Conservation (phyloP, 2,113 vertebrate genomes). For the Amia ocellicauda region DNA sequence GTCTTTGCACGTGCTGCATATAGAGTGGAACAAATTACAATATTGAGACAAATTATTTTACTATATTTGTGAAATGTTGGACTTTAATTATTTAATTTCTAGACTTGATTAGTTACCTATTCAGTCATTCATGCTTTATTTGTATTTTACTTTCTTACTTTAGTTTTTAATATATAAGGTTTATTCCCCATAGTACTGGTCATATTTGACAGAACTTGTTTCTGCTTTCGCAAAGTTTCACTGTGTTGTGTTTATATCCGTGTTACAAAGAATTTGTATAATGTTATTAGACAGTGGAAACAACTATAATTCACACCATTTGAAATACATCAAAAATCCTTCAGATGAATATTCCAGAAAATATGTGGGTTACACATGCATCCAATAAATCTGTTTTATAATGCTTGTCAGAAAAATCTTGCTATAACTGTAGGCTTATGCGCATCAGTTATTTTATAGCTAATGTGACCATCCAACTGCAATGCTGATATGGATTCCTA, state of each 20-base stretch:
- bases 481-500: slow-evolving; percentile 8
- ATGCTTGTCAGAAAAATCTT: slow-evolving; percentile 71
- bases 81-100: no score
- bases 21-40: no score
- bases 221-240: slow-evolving; percentile 36
- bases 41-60: no score
- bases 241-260: slow-evolving; percentile 47
- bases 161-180: no score
- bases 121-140: no score
- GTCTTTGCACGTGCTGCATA: no score
- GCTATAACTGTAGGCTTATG: slow-evolving; percentile 53
- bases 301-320: slow-evolving; percentile 43
- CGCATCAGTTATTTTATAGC: slow-evolving; percentile 50
- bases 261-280: slow-evolving; percentile 60
- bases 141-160: no score
- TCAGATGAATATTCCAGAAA: slow-evolving; percentile 55
- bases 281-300: slow-evolving; percentile 40
- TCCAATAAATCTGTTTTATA: slow-evolving; percentile 68
- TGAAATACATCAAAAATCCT: slow-evolving; percentile 48
- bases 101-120: no score
- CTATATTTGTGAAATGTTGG: no score
- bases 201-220: slow-evolving; percentile 33
- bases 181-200: no score
- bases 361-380: slow-evolving; percentile 53
- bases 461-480: slow-evolving; percentile 37